Conservation (phyloP, 2,113 vertebrate species). For the Gracilinanus agilis region DNA sequence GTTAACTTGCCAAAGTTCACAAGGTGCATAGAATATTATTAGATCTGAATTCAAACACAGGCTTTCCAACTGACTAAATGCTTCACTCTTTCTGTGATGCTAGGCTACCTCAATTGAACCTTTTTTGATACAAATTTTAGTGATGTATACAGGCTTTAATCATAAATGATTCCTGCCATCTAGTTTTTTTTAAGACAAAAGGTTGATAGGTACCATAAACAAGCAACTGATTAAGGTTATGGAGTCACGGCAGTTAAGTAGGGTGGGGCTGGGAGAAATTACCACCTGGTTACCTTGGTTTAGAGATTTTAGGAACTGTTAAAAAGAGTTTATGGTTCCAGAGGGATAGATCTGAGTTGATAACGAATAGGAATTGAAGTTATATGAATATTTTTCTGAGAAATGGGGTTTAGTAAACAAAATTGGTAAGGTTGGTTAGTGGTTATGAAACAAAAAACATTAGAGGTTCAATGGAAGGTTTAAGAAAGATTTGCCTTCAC, state of each 20-base stretch:
- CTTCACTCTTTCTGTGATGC: neutral
- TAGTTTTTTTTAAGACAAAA: neutral
- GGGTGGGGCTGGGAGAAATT: neutral
- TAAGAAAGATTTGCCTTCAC: neutral
- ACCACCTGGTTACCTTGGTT: conserved; percentile 24
- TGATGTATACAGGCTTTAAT: neutral
- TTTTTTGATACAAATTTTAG: neutral
- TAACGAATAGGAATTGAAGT: neutral
- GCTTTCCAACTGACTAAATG: neutral
- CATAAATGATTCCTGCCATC: neutral
- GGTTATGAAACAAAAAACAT: conserved; percentile 51
- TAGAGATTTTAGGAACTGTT: conserved; percentile 35
- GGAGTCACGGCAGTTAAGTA: neutral
- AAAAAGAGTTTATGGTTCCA: conserved; percentile 29
- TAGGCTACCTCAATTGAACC: neutral
- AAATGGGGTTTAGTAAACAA: neutral
- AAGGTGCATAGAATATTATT: neutral
- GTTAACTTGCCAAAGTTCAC: neutral
- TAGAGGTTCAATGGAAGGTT: neutral
- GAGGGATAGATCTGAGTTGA: conserved; percentile 45
- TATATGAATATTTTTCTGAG: neutral
- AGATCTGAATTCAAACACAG: neutral
- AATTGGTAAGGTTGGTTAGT: conserved; percentile 49
- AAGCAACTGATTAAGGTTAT: neutral
- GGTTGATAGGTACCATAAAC: neutral